Conservation (phyloP, 2,888 invertebrate genomes). For the Plagodis dolabraria region DNA sequence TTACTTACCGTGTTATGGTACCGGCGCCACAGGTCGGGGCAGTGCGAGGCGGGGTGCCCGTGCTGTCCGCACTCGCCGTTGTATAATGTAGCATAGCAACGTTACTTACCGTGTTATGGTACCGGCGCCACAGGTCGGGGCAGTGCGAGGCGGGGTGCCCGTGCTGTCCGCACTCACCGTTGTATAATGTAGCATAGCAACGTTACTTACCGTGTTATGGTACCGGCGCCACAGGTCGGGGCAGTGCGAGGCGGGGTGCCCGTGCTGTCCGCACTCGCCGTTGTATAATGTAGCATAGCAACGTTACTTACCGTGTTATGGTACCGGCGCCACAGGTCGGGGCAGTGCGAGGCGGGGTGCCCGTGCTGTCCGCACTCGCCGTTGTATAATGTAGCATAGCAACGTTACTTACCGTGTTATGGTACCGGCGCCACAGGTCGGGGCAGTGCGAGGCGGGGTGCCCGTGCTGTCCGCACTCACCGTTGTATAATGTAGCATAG, state of each 20-base stretch:
- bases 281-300: too few relatives aligned
- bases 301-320: conserved; percentile 85
- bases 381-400: too few relatives aligned
- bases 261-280: conserved; percentile 85
- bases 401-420: conserved; percentile 84
- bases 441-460: conserved; percentile 87
- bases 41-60: conserved; percentile 86
- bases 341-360: conserved; percentile 86
- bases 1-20: conserved; percentile 87
- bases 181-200: too few relatives aligned
- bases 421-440: conserved; percentile 91
- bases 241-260: conserved; percentile 86
- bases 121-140: conserved; percentile 91
- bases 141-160: conserved; percentile 87
- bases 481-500: too few relatives aligned
- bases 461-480: conserved; percentile 86
- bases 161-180: conserved; percentile 84
- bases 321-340: conserved; percentile 91
- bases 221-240: conserved; percentile 91
- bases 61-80: conserved; percentile 85
- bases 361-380: conserved; percentile 86
- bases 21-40: conserved; percentile 91
- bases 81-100: too few relatives aligned
- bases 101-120: conserved; percentile 86
- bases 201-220: conserved; percentile 85